These are phyloP conservation scores for Oncorhynchus masou DNA, from an alignment of 2,113 vertebrate genomes.

Conservation along the genomic window DNA sequence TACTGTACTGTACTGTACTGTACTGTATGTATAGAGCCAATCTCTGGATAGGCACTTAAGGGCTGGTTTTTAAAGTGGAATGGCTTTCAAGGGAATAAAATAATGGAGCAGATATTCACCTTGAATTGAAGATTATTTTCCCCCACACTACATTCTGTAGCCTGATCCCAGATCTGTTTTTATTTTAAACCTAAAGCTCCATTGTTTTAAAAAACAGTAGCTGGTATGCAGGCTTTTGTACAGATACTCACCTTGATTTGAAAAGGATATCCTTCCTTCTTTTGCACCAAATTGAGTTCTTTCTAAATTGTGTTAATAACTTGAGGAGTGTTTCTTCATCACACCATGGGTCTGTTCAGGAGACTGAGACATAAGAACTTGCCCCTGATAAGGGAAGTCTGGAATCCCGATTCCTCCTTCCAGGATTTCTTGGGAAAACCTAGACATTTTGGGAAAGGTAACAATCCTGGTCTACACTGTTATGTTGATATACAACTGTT, in stretches of 20 bases:
- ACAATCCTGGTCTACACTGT: background rate
- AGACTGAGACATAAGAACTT: no score
- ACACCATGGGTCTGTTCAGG: no score
- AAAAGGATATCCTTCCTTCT: conserved; percentile 43
- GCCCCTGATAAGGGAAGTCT: no score
- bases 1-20: conserved; percentile 27
- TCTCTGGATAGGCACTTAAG: conserved; percentile 47
- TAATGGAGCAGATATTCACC: conserved; percentile 43
- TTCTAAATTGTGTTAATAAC: background rate
- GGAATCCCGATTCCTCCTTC: no score
- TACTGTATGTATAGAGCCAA: conserved; percentile 38
- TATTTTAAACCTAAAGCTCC: conserved; percentile 22
- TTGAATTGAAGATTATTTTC: no score
- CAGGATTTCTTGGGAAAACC: no score
- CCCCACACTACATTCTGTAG: no score
- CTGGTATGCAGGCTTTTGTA: background rate
- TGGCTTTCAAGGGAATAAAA: conserved; percentile 28
- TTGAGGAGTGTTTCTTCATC: background rate
- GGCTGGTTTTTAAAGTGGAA: conserved; percentile 30
- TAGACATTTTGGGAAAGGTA: no score
- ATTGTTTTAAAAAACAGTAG: background rate
- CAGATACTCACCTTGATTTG: background rate
- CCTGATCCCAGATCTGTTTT: no score
- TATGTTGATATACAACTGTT: background rate
- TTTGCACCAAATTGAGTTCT: background rate